Evolutionary conservation across 2,888 invertebrate species (phyloP), one percentile per base, ranked within the genome.

Genomic region (Allygus modestus): DNA sequence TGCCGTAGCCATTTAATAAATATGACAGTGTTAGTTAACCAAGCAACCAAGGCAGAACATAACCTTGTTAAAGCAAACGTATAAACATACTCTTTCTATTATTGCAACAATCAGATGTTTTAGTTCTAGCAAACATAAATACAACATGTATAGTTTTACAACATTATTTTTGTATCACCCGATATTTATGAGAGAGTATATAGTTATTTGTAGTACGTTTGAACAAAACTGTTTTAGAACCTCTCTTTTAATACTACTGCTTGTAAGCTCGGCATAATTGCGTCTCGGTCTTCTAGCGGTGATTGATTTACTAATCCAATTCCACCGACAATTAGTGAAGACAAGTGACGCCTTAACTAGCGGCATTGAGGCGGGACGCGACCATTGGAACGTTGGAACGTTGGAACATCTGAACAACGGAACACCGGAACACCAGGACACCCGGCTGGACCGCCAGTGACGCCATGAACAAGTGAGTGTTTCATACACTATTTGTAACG

Each of bases 221-320:
- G n/a, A 37, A 37, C 37, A 37, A 4, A 37, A 9, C 37, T 54
- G 20, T 9, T 23, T 11, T 20, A 54, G 54, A 54, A 23, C 54
- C 54, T 20, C 12, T 12, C 2, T 20, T 54, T 23, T 11, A 7
- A 1, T 54, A 23, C 23, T 23, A 54, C 20, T 65, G 31, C 23
- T 4, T 65, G 31, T 65, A 65, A 65, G 12, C 65, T 17, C 9
- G 17, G 15, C 2, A 28, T 31, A 65, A 65, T 28, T 65, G 65
- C 28, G 65, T 12, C 17, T 28, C 28, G 65, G 65, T 65, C 12
- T 65, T 17, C 12, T n/a, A n/a, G 20, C 26, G 31, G 65, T 65
- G 31, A 65, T 65, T 65, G 65, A 65, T 65, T 65, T 65, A 28
- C 65, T 65, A 65, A 65, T 65, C 65, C 31, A 65, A 65, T 65